A percentile compares a stretch with the other conserved stretches of the same genome.
Conservation (phyloP, 2,113 vertebrate genomes). For the Serilophus lunatus region DNA sequence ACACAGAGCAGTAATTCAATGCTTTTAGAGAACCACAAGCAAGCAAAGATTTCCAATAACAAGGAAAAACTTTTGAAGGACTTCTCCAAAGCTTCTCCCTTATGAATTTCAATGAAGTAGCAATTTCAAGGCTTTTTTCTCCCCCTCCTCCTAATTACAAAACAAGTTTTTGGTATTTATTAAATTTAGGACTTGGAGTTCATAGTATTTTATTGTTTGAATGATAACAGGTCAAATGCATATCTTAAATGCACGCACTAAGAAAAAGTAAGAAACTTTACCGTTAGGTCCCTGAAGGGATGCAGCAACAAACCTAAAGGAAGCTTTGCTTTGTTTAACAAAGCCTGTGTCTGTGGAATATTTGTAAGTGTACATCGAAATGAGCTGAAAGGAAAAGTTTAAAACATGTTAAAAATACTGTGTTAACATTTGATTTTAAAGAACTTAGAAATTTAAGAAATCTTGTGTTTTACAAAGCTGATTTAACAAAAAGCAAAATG, state of each 20-base stretch:
- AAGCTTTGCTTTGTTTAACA: conserved; percentile 95
- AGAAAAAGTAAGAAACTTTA: conserved; percentile 55
- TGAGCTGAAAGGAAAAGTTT: conserved; percentile 74
- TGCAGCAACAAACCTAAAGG: conserved; percentile 93
- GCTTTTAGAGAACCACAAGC: not conserved
- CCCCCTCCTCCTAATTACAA: not conserved
- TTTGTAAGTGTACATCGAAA: conserved; percentile 93
- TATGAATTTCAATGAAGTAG: not conserved
- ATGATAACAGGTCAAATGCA: not conserved
- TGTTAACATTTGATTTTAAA: not conserved
- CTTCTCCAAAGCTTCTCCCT: not conserved
- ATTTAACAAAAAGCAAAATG: not conserved
- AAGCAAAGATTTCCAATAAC: not conserved
- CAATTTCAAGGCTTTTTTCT: not conserved
- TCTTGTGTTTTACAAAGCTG: not conserved
- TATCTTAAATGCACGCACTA: not conserved
- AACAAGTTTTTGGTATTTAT: not conserved
- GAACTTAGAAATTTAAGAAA: not conserved
- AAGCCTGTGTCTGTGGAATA: conserved; percentile 92
- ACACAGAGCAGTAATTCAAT: not conserved
- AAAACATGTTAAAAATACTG: not conserved
- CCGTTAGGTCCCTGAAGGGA: conserved; percentile 95
- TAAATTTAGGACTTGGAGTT: not conserved
- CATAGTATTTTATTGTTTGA: not conserved
- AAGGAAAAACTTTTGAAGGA: not conserved